These are phyloP conservation scores for Sardina pilchardus DNA, from an alignment of 2,113 vertebrate genomes.

Conservation along the genomic window DNA sequence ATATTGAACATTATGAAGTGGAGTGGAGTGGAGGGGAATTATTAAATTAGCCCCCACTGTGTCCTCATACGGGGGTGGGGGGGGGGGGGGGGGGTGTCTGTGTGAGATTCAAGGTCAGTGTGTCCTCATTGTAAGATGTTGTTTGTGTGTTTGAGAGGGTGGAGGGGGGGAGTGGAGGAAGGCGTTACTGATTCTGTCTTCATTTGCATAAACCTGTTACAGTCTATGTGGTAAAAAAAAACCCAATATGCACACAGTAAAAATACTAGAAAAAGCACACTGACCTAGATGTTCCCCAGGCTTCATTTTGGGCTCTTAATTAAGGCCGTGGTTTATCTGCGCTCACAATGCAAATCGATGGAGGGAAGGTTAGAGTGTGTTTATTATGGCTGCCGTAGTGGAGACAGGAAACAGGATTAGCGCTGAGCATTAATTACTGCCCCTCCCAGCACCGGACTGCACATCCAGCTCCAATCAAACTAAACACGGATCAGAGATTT, in stretches of 20 bases:
- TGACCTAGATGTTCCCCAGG: constrained; percentile 48
- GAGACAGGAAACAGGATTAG: too few species aligned
- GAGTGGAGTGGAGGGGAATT: constrained; percentile 60
- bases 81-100: constrained; percentile 60
- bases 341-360: too few species aligned
- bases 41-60: constrained; percentile 68
- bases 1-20: constrained; percentile 57
- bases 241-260: background rate
- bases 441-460: too few species aligned
- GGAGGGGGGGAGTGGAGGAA: constrained; percentile 41
- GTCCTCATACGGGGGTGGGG: constrained; percentile 65
- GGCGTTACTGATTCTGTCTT: constrained; percentile 65
- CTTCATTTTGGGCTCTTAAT: constrained; percentile 42
- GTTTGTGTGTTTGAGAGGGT: background rate
- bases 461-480: too few species aligned
- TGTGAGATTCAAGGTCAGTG: constrained; percentile 70
- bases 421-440: too few species aligned
- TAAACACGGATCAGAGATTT: too few species aligned
- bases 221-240: background rate
- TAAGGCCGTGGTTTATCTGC: background rate
- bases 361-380: too few species aligned
- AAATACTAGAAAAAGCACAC: constrained; percentile 55
- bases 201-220: constrained; percentile 50
- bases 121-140: constrained; percentile 62
- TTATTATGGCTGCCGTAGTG: too few species aligned